Evolutionary conservation across 2,888 invertebrate genomes (phyloP).

Genomic region (Harpagoxenus sublaevis): DNA sequence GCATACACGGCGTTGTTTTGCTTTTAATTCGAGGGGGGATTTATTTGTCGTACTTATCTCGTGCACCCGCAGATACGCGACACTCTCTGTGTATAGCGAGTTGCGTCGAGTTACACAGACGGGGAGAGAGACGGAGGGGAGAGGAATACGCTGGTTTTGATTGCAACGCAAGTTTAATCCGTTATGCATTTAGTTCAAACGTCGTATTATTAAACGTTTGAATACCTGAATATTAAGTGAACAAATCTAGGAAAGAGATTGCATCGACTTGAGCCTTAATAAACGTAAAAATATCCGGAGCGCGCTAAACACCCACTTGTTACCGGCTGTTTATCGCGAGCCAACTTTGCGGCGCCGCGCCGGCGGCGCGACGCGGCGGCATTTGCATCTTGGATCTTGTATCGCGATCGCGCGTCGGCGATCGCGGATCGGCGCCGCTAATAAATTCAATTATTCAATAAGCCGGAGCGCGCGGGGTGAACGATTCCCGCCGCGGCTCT

Average conservation of each 20-base stretch:
- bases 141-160: not conserved
- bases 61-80: not conserved
- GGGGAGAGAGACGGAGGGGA: no score
- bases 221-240: conserved; percentile 6
- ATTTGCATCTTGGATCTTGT: conserved; percentile 31
- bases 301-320: conserved; percentile 57
- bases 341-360: conserved; percentile 37
- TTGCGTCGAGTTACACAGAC: not conserved
- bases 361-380: not conserved
- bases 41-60: not conserved
- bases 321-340: conserved; percentile 52
- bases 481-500: not conserved
- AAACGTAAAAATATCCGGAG: conserved; percentile 35
- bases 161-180: not conserved
- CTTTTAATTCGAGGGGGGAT: not conserved
- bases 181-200: not conserved
- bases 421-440: conserved; percentile 17
- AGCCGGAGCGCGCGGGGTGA: not conserved
- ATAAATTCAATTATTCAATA: not conserved
- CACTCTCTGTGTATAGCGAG: not conserved
- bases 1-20: not conserved
- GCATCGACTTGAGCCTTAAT: not conserved
- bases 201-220: not conserved
- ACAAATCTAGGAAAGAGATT: not conserved
- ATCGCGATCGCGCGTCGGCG: not conserved